phyloP scores from a whole-genome alignment of 2,888 invertebrate species.

The Bruchidius siliquastri region DNA sequence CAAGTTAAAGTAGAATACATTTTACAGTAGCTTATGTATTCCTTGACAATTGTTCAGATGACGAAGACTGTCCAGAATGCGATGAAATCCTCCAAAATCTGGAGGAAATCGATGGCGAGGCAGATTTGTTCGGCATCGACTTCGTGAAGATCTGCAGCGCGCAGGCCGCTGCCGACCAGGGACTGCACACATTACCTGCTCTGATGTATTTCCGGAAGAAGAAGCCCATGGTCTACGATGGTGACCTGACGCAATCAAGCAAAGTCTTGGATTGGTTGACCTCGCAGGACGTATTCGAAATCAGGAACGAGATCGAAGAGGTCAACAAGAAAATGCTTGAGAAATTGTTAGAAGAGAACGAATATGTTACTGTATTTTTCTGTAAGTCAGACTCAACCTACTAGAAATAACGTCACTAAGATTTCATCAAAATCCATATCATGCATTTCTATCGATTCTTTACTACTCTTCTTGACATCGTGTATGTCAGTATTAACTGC shows the following conservation, averaged over 20 bases:
- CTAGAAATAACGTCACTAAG: too few species aligned
- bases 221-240: constrained; percentile 82
- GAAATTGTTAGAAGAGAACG: constrained; percentile 89
- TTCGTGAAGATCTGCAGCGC: constrained; percentile 86
- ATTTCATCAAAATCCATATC: too few species aligned
- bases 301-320: constrained; percentile 95
- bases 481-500: too few species aligned
- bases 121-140: constrained; percentile 88
- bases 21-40: too few species aligned
- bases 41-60: constrained; percentile 66
- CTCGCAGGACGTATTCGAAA: constrained; percentile 90
- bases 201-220: constrained; percentile 79
- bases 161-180: constrained; percentile 77
- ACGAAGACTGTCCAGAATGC: constrained; percentile 87
- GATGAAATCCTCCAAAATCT: constrained; percentile 84
- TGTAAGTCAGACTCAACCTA: constrained; percentile 66
- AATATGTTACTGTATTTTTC: constrained; percentile 91
- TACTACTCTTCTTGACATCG: too few species aligned
- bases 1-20: too few species aligned
- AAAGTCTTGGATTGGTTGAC: constrained; percentile 84
- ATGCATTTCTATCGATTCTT: too few species aligned
- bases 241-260: constrained; percentile 82
- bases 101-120: constrained; percentile 93
- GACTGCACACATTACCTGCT: constrained; percentile 78
- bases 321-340: constrained; percentile 96